phyloP scores from a whole-genome alignment of 2,888 invertebrate genomes.

The Dasypolia templi region DNA sequence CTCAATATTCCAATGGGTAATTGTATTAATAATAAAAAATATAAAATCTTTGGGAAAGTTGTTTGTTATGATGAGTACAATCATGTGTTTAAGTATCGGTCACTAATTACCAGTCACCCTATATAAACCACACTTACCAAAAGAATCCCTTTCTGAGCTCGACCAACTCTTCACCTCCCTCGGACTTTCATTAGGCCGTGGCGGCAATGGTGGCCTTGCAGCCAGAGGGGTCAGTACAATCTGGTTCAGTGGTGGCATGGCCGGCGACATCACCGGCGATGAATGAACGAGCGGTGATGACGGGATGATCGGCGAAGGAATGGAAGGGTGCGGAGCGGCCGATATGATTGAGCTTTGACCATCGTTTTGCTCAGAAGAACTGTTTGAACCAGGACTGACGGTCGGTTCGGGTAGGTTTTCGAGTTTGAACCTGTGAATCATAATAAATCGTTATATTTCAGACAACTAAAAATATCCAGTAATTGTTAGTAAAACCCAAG shows the following conservation, averaged over 20 bases:
- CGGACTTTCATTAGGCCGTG: constrained; percentile 79
- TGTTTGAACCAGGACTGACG: constrained; percentile 88
- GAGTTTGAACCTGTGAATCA: constrained; percentile 80
- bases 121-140: constrained; percentile 73
- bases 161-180: constrained; percentile 78
- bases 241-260: constrained; percentile 58
- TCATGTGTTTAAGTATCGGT: too few relatives aligned
- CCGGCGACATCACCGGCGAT: constrained; percentile 50
- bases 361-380: constrained; percentile 87
- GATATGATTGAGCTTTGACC: constrained; percentile 87
- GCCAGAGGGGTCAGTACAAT: constrained; percentile 80
- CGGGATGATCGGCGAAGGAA: constrained; percentile 69
- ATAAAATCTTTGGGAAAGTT: too few relatives aligned
- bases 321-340: constrained; percentile 72
- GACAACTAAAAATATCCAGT: too few relatives aligned
- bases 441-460: too few relatives aligned
- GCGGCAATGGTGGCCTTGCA: constrained; percentile 82
- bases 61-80: too few relatives aligned
- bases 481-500: too few relatives aligned
- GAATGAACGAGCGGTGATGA: constrained; percentile 55
- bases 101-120: too few relatives aligned
- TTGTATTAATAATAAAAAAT: too few relatives aligned
- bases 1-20: too few relatives aligned
- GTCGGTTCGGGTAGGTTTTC: constrained; percentile 84
- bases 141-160: constrained; percentile 79